Evolutionary conservation across 2,797 vertebrate species (phyloP), one percentile per base, ranked within the genome.

Genomic region (Pampus argenteus): DNA sequence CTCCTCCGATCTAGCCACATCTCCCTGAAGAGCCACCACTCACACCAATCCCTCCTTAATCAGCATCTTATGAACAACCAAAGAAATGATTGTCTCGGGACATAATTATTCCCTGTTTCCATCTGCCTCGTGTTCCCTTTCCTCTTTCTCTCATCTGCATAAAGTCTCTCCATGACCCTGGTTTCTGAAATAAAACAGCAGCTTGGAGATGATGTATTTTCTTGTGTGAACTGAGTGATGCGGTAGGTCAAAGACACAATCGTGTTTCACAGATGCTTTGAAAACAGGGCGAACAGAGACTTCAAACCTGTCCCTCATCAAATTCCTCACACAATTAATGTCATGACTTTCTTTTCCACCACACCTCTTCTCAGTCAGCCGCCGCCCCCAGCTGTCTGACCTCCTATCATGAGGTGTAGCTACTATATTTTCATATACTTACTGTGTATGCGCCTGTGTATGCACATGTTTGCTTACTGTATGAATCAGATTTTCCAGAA

Each of bases 401-500:
- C 25, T 73, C 64, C 66, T 66, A 64, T n/a, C 48, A 75, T 20
- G 36, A 36, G 62, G 59, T 57, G n/a, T 51, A 72, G 56, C 73
- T 75, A 81, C 66, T 68, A 64, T n/a, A 59, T 78, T 74, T 74
- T 70, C 10, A 51, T 6, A 76, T 31, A 45, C 22, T 66, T 3
- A 17, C 18, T 23, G 31, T 36, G 47, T 22, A 10, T 42, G 44
- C 36, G 20, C 48, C 14, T 51, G 25, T 67, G 36, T 50, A 38
- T 1, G 5, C 49, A 54, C 4, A 7, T 79, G 72, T 71, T 47
- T 58, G 67, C 42, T 62, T 44, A 36, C 34, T 36, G 34, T 68
- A 25, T 76, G 79, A 82, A 74, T 71, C 84, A 81, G 42, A 76
- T 83, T 88, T 89, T 88, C 83, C 83, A 82, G 58, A 71, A 23